Conservation (phyloP, 1,140 invertebrate genomes). For the Drosophila sucinea region DNA sequence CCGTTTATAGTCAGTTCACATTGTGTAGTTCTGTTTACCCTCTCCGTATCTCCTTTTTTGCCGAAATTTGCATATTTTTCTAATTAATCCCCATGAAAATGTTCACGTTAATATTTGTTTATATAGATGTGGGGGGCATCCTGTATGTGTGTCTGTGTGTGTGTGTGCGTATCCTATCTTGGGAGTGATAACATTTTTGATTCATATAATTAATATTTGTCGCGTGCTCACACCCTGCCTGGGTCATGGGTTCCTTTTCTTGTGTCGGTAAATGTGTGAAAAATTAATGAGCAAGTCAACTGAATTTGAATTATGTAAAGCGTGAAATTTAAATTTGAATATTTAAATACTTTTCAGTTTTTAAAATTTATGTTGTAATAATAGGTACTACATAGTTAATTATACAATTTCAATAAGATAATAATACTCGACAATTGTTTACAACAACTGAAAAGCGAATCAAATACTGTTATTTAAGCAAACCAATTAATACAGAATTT, state of each 20-base stretch:
- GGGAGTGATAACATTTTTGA: slow-evolving; percentile 57
- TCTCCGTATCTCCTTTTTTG: slow-evolving; percentile 33
- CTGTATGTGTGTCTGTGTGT: too few species aligned
- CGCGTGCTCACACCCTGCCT: slow-evolving; percentile 64
- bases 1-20: slow-evolving; percentile 15
- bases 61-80: slow-evolving; percentile 78
- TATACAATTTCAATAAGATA: too few species aligned
- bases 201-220: slow-evolving; percentile 74
- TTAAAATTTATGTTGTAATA: too few species aligned
- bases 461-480: too few species aligned
- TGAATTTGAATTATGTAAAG: slow-evolving; percentile 9
- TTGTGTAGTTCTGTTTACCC: slow-evolving; percentile 7
- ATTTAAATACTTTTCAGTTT: background rate
- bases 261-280: slow-evolving; percentile 38
- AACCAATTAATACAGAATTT: too few species aligned
- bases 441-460: too few species aligned
- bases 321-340: background rate
- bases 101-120: slow-evolving; percentile 54
- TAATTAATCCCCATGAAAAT: slow-evolving; percentile 74
- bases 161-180: slow-evolving; percentile 25
- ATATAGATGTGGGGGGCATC: background rate
- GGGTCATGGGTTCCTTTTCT: slow-evolving; percentile 3
- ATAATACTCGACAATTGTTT: too few species aligned
- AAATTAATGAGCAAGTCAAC: slow-evolving; percentile 41
- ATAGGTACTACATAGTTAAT: too few species aligned